phyloP scores from a whole-genome alignment of 2,888 invertebrate species.

The Lottia gigantea region DNA sequence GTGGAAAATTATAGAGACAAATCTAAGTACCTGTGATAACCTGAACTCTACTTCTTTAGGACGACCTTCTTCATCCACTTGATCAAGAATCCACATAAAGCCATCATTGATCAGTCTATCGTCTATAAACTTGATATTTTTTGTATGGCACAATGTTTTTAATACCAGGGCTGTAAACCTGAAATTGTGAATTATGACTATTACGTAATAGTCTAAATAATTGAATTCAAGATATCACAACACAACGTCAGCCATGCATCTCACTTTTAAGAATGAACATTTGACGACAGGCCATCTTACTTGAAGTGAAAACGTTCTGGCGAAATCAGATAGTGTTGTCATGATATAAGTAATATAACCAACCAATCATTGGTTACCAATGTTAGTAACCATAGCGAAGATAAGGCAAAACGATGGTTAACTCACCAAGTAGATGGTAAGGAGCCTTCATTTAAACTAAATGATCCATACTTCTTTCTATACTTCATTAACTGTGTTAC shows the following conservation, averaged over 20 bases:
- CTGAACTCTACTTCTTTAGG: neutral
- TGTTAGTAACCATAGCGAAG: too few relatives aligned
- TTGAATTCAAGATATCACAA: too few relatives aligned
- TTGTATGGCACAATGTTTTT: constrained; percentile 32
- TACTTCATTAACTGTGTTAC: constrained; percentile 24
- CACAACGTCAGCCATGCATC: too few relatives aligned
- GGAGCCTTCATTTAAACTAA: constrained; percentile 18
- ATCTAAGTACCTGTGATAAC: neutral
- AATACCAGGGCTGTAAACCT: constrained; percentile 35
- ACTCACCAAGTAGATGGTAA: constrained; percentile 29
- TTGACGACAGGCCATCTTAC: too few relatives aligned
- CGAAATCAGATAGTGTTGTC: too few relatives aligned
- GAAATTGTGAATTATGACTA: neutral
- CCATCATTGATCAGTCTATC: constrained; percentile 22
- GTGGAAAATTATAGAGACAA: neutral
- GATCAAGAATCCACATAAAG: constrained; percentile 30
- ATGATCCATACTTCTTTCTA: constrained; percentile 18
- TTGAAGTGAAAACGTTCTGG: too few relatives aligned
- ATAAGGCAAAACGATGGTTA: too few relatives aligned
- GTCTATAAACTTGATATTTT: constrained; percentile 25
- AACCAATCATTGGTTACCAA: too few relatives aligned
- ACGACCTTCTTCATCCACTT: constrained; percentile 17
- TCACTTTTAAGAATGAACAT: too few relatives aligned
- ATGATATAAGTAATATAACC: too few relatives aligned
- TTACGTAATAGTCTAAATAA: neutral